These are phyloP conservation scores for Stegostoma tigrinum DNA, from an alignment of 2,113 vertebrate genomes.

Conservation along the genomic window DNA sequence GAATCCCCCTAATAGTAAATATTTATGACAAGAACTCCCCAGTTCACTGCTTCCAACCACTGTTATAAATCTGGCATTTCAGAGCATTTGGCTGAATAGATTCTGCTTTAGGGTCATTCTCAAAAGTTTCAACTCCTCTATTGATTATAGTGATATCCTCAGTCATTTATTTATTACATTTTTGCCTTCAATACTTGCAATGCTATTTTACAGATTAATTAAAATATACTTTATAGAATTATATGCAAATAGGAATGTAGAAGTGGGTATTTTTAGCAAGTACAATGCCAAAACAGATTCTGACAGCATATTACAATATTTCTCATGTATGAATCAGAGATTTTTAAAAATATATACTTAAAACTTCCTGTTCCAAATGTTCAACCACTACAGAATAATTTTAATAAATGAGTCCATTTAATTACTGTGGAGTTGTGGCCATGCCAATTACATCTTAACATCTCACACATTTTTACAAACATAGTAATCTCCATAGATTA, in stretches of 20 bases:
- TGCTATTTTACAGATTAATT: neutral
- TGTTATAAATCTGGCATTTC: neutral
- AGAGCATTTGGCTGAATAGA: neutral
- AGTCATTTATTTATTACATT: neutral
- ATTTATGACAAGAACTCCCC: neutral
- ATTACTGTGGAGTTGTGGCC: conserved; percentile 51
- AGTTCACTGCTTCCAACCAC: neutral
- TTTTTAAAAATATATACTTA: neutral
- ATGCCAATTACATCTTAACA: conserved; percentile 50
- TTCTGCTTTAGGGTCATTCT: neutral
- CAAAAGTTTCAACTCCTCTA: neutral
- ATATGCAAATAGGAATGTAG: neutral
- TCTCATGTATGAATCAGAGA: neutral
- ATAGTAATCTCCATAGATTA: neutral
- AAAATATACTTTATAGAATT: neutral
- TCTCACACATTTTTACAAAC: conserved; percentile 45
- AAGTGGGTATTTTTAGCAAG: neutral
- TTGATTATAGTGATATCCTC: neutral
- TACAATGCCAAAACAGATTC: neutral
- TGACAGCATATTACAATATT: neutral
- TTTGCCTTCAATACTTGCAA: neutral
- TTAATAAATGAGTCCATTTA: conserved; percentile 37
- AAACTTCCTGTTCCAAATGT: neutral
- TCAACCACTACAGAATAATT: neutral
- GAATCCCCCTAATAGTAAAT: neutral